Base-by-base conservation (phyloP, 2,113 vertebrate species). In the Orycteropus afer region DNA sequence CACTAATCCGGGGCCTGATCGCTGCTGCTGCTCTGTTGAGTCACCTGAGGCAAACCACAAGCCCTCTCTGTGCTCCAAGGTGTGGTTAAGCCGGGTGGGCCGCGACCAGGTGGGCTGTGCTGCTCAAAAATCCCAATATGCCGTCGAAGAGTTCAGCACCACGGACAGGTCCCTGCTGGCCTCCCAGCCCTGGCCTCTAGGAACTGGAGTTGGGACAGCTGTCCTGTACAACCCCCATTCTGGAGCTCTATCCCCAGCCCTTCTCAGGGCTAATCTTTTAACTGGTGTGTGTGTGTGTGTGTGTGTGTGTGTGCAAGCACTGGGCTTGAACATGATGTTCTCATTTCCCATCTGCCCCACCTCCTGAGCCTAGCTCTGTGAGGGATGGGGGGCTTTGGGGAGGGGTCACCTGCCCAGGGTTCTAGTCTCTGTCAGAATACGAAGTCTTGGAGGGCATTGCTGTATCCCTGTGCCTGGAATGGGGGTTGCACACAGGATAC, bases 131-230 rank as follows among this genome's bases (percentile, higher is more conserved):
- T n/a, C n/a, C n/a, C n/a, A n/a, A n/a, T n/a, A n/a, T 23, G 18
- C 12, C 0, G 0, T 8, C 45, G 6, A 18, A 65, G 3, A 2
- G 51, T 97, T 97, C 97, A 96, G 97, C 95, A 97, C 97, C 97
- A 96, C 10, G 96, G 95, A 96, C 97, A 97, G 95, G 86, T 77
- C 85, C 32, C 25, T 0, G 1, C 14, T 1, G 0, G 17, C 23
- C 40, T 86, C 51, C 3, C 11, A 2, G 7, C 8, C 4, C 4
- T 69, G 42, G 5, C 67, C 49, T 61, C 27, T 47, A 17, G n/a
- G 11, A 79, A 17, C 57, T 2, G 32, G 51, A n/a, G 55, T 49
- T 11, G 0, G 3, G 11, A 9, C 10, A 51, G 14, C 29, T 18
- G 27, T 42, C 40, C 32, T n/a, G 61, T 6, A 8, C 47, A 49